Conservation (phyloP, 2,888 invertebrate species). For the Iphiclides podalirius region DNA sequence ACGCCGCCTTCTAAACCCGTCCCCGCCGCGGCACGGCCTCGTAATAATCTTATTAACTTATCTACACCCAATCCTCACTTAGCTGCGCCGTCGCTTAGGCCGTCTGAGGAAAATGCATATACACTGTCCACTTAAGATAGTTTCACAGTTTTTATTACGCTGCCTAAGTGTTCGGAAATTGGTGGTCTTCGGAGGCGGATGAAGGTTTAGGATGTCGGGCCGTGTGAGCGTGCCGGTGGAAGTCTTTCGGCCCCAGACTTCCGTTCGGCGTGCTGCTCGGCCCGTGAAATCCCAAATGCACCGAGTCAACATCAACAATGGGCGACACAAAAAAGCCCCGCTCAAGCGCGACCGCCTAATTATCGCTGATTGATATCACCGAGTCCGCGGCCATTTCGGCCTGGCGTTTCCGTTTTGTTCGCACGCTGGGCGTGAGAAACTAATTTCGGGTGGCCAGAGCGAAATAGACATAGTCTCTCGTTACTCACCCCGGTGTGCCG, state of each 20-base stretch:
- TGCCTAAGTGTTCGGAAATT: slow-evolving; percentile 63
- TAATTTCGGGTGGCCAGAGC: no score
- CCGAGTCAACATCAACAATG: slow-evolving; percentile 38
- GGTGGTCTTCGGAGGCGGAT: slow-evolving; percentile 34
- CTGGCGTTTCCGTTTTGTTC: background rate
- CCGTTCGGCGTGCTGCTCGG: slow-evolving; percentile 32
- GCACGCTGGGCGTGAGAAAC: slow-evolving; percentile 9
- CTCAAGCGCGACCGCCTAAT: slow-evolving; percentile 33
- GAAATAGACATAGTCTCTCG: no score
- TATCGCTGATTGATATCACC: slow-evolving; percentile 40
- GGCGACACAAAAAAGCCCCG: slow-evolving; percentile 32
- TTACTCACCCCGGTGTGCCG: no score
- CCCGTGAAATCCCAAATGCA: slow-evolving; percentile 58
- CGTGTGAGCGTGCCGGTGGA: slow-evolving; percentile 43
- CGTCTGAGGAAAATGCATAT: no score
- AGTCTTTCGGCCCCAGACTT: no score
- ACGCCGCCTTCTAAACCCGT: slow-evolving; percentile 75
- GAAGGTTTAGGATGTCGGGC: slow-evolving; percentile 40
- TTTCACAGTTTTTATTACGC: slow-evolving; percentile 71
- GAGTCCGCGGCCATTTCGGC: slow-evolving; percentile 23
- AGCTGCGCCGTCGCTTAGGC: slow-evolving; percentile 74
- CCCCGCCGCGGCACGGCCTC: slow-evolving; percentile 64
- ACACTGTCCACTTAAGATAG: slow-evolving; percentile 72
- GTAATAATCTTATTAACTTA: slow-evolving; percentile 79
- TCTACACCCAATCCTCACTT: slow-evolving; percentile 75